Evolutionary conservation across 92 coral and sea anemone genomes (phyloP).

Genomic region (Heteractis magnifica): DNA sequence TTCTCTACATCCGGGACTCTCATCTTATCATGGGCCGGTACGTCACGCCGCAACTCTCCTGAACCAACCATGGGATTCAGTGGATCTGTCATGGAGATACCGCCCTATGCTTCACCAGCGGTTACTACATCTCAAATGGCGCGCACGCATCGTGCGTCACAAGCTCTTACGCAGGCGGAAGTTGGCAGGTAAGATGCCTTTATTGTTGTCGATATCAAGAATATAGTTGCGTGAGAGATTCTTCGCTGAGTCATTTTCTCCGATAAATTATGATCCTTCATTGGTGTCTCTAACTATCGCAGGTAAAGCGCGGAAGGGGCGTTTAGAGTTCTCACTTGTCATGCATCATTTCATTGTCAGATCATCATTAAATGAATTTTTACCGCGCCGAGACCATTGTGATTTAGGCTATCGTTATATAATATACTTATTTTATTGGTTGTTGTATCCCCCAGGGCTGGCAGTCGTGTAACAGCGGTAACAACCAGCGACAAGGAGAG

Average conservation of each 20-base stretch:
- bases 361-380: too few species aligned
- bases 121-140: slow-evolving; percentile 31
- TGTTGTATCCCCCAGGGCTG: slow-evolving; percentile 43
- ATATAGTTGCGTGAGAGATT: neutral
- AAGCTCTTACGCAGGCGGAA: slow-evolving; percentile 43
- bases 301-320: neutral
- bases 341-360: too few species aligned
- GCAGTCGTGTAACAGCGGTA: slow-evolving; percentile 69
- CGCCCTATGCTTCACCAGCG: slow-evolving; percentile 53
- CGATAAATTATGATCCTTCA: too few species aligned
- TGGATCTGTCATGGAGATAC: slow-evolving; percentile 58
- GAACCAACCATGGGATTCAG: slow-evolving; percentile 70
- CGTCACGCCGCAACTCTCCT: slow-evolving; percentile 57
- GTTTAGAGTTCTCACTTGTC: too few species aligned
- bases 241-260: too few species aligned
- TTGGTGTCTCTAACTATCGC: too few species aligned
- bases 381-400: neutral
- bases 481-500: slow-evolving; percentile 56
- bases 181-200: slow-evolving; percentile 43
- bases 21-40: slow-evolving; percentile 77
- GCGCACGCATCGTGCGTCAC: slow-evolving; percentile 52
- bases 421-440: neutral
- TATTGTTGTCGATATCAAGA: neutral
- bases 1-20: slow-evolving; percentile 84
- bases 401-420: neutral